phyloP scores from a whole-genome alignment of 2,797 vertebrate species.

The Sebastolobus altivelis region DNA sequence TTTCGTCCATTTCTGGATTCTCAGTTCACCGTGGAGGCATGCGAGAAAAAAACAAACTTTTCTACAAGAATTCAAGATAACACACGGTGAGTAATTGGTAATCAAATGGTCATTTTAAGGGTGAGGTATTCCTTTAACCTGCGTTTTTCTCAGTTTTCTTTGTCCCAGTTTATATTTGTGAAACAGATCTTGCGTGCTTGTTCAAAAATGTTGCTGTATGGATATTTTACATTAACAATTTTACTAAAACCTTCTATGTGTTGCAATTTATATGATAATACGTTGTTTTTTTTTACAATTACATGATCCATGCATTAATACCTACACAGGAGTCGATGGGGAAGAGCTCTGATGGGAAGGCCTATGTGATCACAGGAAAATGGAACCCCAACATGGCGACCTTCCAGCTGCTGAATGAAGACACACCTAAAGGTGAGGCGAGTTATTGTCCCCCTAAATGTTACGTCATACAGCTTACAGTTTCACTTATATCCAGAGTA shows the following conservation, averaged over 20 bases:
- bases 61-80: background rate
- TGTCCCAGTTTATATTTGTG: background rate
- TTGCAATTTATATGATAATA: background rate
- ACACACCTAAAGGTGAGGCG: constrained; percentile 95
- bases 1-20: too few species aligned
- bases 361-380: constrained; percentile 94
- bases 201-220: background rate
- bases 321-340: constrained; percentile 94
- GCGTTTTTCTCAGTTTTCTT: background rate
- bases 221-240: background rate
- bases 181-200: background rate
- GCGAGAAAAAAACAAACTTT: background rate
- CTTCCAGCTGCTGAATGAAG: constrained; percentile 95
- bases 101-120: background rate
- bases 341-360: constrained; percentile 93
- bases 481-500: background rate
- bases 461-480: background rate
- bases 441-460: background rate
- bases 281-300: background rate
- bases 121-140: background rate
- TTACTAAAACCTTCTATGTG: background rate
- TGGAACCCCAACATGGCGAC: constrained; percentile 94
- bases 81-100: background rate
- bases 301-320: constrained; percentile 2
- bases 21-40: too few species aligned